Conservation (phyloP, 2,113 vertebrate genomes). For the Columba livia region DNA sequence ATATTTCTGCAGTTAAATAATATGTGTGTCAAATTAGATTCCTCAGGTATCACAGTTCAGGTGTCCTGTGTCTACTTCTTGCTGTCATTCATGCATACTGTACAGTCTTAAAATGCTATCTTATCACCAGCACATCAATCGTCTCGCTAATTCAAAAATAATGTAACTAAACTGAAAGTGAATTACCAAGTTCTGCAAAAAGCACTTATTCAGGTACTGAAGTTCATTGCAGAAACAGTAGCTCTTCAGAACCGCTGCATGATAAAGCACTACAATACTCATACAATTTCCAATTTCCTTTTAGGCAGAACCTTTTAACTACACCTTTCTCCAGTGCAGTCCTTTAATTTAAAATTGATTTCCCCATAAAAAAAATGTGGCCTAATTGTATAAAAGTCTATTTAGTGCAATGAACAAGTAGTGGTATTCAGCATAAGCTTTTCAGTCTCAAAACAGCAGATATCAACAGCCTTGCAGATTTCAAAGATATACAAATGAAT, state of each 20-base stretch:
- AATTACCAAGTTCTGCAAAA: background rate
- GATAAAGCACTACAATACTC: background rate
- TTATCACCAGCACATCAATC: background rate
- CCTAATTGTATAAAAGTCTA: slow-evolving; percentile 38
- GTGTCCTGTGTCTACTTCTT: background rate
- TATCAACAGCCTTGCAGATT: slow-evolving; percentile 12
- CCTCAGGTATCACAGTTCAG: background rate
- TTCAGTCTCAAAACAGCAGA: slow-evolving; percentile 26
- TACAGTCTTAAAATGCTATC: background rate
- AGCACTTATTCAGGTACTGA: background rate
- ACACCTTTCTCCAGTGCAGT: background rate
- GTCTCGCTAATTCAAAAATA: background rate
- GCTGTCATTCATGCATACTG: background rate
- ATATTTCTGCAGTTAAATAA: background rate
- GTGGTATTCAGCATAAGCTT: background rate
- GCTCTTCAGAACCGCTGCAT: background rate
- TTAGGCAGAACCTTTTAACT: background rate
- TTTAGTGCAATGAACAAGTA: slow-evolving; percentile 10
- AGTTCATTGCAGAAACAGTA: background rate
- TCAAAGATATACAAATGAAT: slow-evolving; percentile 3
- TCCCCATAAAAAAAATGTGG: slow-evolving; percentile 26
- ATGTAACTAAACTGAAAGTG: background rate
- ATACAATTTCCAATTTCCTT: background rate
- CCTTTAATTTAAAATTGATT: slow-evolving; percentile 64
- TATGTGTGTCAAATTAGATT: background rate